Evolutionary conservation across 2,888 invertebrate species (phyloP).

Genomic region (Oscheius sp.): DNA sequence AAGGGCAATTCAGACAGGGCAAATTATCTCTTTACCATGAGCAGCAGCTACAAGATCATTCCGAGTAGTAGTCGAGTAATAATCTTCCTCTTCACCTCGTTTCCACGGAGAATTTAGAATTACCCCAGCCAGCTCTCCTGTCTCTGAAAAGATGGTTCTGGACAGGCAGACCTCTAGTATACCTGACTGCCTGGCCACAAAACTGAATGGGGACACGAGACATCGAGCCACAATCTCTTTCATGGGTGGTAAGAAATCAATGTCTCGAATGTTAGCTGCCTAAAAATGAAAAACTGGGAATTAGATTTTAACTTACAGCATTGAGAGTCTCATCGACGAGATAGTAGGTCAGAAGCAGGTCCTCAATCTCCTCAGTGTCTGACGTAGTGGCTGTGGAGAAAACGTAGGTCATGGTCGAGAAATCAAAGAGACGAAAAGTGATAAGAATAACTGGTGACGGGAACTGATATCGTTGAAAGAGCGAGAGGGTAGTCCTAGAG

Average conservation of each 20-base stretch:
- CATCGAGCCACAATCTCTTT: slow-evolving; percentile 1
- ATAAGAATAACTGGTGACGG: not conserved
- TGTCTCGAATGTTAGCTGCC: slow-evolving; percentile 1
- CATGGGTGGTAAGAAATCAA: slow-evolving; percentile 2
- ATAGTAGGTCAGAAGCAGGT: slow-evolving; percentile 12
- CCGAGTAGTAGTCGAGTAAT: slow-evolving; percentile 2
- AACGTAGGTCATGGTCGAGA: not conserved
- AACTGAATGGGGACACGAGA: not conserved
- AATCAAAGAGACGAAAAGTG: not conserved
- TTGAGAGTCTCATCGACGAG: slow-evolving; percentile 13
- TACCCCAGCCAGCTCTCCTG: slow-evolving; percentile 3
- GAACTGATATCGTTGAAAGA: too few relatives aligned
- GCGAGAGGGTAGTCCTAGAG: too few relatives aligned
- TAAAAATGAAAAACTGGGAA: not conserved
- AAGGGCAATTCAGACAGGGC: not conserved
- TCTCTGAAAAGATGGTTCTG: not conserved
- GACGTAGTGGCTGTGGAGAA: not conserved
- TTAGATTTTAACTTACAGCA: not conserved
- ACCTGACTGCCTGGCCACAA: slow-evolving; percentile 13
- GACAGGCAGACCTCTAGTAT: not conserved
- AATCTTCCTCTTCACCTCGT: slow-evolving; percentile 6
- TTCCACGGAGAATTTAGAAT: slow-evolving; percentile 12
- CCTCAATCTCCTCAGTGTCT: slow-evolving; percentile 13
- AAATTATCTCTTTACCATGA: not conserved
- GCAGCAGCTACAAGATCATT: not conserved